Conservation (phyloP, 2,888 invertebrate genomes). For the Rhingia rostrata region DNA sequence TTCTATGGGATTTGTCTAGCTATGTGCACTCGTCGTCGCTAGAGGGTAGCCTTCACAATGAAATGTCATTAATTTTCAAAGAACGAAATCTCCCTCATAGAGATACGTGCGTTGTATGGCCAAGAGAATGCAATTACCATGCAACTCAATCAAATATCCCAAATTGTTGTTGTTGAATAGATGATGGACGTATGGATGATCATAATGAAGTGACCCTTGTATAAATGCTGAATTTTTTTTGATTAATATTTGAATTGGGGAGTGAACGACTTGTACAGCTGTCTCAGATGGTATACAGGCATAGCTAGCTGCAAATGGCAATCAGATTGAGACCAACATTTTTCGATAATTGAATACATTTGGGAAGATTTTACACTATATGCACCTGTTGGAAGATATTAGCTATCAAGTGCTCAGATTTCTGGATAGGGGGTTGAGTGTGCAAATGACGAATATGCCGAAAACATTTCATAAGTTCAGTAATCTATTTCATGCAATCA, state of each 20-base stretch:
- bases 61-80: slow-evolving; percentile 59
- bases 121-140: slow-evolving; percentile 56
- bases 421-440: too few species aligned
- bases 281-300: too few species aligned
- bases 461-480: too few species aligned
- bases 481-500: too few species aligned
- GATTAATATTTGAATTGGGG: slow-evolving; percentile 19
- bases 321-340: too few species aligned
- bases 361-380: too few species aligned
- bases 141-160: slow-evolving; percentile 47
- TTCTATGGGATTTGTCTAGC: neutral
- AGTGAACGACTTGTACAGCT: neutral
- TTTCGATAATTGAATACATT: too few species aligned
- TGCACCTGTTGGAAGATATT: too few species aligned
- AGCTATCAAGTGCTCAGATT: too few species aligned
- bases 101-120: neutral
- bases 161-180: slow-evolving; percentile 38
- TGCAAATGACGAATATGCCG: too few species aligned
- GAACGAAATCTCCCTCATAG: slow-evolving; percentile 37
- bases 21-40: slow-evolving; percentile 16
- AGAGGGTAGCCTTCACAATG: slow-evolving; percentile 37
- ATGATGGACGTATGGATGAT: neutral
- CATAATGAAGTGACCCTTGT: slow-evolving; percentile 52
- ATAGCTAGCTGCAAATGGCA: too few species aligned
- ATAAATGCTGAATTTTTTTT: slow-evolving; percentile 19